phyloP scores from a whole-genome alignment of 1,140 invertebrate genomes.

The Phymastichus coffea region DNA sequence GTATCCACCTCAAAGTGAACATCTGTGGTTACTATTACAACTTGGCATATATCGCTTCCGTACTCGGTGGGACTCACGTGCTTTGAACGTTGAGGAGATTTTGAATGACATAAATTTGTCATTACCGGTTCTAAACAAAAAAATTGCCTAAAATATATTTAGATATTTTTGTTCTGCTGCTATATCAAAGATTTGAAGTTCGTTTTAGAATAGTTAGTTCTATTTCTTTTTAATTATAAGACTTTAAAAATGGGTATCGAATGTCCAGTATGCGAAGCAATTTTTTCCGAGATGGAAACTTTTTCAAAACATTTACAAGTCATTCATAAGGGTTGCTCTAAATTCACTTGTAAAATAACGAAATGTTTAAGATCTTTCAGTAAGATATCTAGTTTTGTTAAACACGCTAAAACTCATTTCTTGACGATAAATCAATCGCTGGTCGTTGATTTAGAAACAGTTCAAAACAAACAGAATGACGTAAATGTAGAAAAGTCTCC shows the following conservation, averaged over 20 bases:
- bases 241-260: background rate
- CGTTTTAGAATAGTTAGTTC: background rate
- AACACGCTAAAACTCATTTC: slow-evolving; percentile 23
- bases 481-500: no score
- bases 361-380: no score
- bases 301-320: slow-evolving; percentile 28
- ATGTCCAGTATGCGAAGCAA: slow-evolving; percentile 30
- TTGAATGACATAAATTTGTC: background rate
- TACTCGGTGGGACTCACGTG: slow-evolving; percentile 31
- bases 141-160: no score
- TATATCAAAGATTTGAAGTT: background rate
- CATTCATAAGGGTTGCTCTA: slow-evolving; percentile 21
- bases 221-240: no score
- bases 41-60: slow-evolving; percentile 23
- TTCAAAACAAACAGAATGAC: no score
- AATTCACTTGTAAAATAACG: slow-evolving; percentile 23
- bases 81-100: slow-evolving; percentile 21
- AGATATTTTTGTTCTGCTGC: no score
- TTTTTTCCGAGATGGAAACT: no score
- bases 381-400: slow-evolving; percentile 28
- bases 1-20: slow-evolving; percentile 31
- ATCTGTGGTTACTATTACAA: slow-evolving; percentile 34
- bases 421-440: background rate
- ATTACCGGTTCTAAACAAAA: no score
- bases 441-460: no score